These are phyloP conservation scores for Lepus oiostolus DNA, from an alignment of 2,797 vertebrate species.

Conservation along the genomic window DNA sequence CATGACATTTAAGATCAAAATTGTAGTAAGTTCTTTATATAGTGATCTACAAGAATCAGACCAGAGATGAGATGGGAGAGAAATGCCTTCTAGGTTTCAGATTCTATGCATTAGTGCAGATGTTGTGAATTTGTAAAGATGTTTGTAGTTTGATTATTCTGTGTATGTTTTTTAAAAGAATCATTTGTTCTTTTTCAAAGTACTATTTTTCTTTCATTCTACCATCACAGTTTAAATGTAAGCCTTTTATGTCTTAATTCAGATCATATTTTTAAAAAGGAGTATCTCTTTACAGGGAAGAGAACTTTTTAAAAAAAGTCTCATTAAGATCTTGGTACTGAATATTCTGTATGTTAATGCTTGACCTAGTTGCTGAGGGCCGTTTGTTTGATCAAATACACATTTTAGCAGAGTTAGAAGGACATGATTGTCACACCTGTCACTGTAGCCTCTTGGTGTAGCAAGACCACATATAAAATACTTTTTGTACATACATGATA, in stretches of 20 bases:
- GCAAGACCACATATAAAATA: slow-evolving; percentile 49
- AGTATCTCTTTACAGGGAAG: slow-evolving; percentile 41
- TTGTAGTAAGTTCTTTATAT: slow-evolving; percentile 67
- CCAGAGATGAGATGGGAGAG: slow-evolving; percentile 30
- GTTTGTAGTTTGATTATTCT: slow-evolving; percentile 55
- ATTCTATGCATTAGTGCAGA: slow-evolving; percentile 60
- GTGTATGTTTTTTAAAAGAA: slow-evolving; percentile 57
- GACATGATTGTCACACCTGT: neutral
- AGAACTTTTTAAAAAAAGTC: slow-evolving; percentile 61
- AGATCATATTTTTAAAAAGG: slow-evolving; percentile 66
- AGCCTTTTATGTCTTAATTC: slow-evolving; percentile 65
- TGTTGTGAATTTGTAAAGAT: slow-evolving; percentile 67
- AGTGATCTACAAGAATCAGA: slow-evolving; percentile 55
- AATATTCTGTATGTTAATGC: slow-evolving; percentile 66
- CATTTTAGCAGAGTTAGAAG: slow-evolving; percentile 63
- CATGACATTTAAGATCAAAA: slow-evolving; percentile 56
- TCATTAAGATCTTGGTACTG: slow-evolving; percentile 65
- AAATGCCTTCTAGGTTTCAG: slow-evolving; percentile 54
- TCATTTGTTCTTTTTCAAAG: slow-evolving; percentile 61
- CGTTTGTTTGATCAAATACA: slow-evolving; percentile 49
- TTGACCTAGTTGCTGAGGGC: slow-evolving; percentile 51
- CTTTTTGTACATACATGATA: slow-evolving; percentile 64
- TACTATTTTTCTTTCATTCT: slow-evolving; percentile 24
- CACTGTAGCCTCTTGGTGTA: slow-evolving; percentile 46
- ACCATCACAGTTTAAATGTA: slow-evolving; percentile 59